A percentile compares a stretch with the other conserved stretches of the same genome.
Conservation (phyloP, 2,113 vertebrate species). For the Nansenia antarctica region DNA sequence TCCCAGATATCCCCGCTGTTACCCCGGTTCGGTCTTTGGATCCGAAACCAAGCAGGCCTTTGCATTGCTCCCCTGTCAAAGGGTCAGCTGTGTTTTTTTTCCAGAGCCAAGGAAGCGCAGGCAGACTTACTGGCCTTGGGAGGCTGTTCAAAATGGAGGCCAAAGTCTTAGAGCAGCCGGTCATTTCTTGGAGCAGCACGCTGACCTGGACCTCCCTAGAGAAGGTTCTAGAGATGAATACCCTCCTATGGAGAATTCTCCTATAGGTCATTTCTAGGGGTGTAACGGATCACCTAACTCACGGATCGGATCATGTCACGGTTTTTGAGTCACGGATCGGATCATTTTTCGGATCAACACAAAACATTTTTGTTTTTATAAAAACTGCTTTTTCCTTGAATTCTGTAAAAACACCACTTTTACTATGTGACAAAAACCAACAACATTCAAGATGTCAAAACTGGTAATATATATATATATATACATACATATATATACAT, state of each 20-base stretch:
- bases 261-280: too few relatives aligned
- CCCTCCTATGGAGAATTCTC: not conserved
- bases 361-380: too few relatives aligned
- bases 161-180: not conserved
- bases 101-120: not conserved
- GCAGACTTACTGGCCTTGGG: constrained; percentile 3
- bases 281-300: too few relatives aligned
- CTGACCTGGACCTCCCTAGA: not conserved
- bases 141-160: not conserved
- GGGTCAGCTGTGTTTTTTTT: constrained; percentile 9
- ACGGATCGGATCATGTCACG: too few relatives aligned
- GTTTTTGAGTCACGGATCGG: too few relatives aligned
- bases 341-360: too few relatives aligned
- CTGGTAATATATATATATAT: too few relatives aligned
- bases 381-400: too few relatives aligned
- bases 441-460: too few relatives aligned
- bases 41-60: not conserved
- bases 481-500: too few relatives aligned
- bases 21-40: not conserved
- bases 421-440: too few relatives aligned
- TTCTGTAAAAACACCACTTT: too few relatives aligned
- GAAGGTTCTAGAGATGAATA: not conserved
- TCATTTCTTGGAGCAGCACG: not conserved
- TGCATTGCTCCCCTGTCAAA: constrained; percentile 9
- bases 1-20: not conserved